Base-by-base conservation (phyloP, 2,113 vertebrate genomes). In the Mesembrinibis cayennensis region DNA sequence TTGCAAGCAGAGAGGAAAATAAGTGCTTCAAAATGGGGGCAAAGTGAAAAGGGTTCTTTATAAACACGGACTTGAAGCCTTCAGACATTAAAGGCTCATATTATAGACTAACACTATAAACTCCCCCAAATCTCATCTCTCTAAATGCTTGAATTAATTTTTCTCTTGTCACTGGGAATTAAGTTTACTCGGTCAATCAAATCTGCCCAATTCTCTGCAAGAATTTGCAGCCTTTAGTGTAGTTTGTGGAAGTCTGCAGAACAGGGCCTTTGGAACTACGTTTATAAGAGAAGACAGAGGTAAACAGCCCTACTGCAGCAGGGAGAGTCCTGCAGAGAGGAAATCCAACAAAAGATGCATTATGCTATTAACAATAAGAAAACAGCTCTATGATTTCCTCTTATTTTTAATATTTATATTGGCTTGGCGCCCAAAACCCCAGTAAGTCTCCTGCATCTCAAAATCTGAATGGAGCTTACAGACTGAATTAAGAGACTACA, bases 1-100 rank as follows among this genome's bases (percentile, higher is more conserved):
- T 80, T 87, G 89, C 91, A 94, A 94, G 94, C 65, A 95, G 81
- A 79, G 84, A 95, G 66, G 56, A 96, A 97, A 95, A 79, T 78
- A 95, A 89, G 61, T 79, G 70, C 87, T 88, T 91, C 67, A 93
- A 94, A 94, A 87, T 70, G 44, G 89, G 80, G 73, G 77, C 49
- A 94, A 88, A 95, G 66, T 70, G 79, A 92, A 95, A 89, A 84
- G 44, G 20, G 15, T 58, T 87, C 61, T 90, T 91, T 49, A 92
- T 27, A 94, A 94, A 90, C 44, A 91, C 10, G 13, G 40, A 87
- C 61, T 89, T 0, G 6, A 91, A 91, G 45, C 82, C 65, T 87
- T 93, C 80, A 93, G 50, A 94, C 77, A 67, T 71, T 94, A 74
- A 78, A 92, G 86, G 63, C 59, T 78, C 69, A n/a, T 52, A 53